phyloP scores from a whole-genome alignment of 2,113 vertebrate species.

The Geothlypis trichas region DNA sequence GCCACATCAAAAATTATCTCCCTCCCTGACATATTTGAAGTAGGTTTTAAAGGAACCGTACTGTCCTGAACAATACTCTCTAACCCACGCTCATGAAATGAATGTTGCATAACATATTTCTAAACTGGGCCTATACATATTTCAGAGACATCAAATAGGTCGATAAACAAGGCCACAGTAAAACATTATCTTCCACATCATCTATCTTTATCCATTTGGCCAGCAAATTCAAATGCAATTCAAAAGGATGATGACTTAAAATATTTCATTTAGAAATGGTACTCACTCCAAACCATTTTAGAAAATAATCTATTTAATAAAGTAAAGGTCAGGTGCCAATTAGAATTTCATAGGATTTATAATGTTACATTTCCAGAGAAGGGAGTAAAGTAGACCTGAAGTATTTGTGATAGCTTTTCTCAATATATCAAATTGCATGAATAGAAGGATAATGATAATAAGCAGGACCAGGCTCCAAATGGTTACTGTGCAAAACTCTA shows the following conservation, averaged over 20 bases:
- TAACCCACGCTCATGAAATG: background rate
- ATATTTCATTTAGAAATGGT: conserved; percentile 1
- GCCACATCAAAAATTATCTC: background rate
- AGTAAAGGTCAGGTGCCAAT: conserved; percentile 25
- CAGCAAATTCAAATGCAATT: background rate
- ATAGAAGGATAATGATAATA: background rate
- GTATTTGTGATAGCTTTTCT: background rate
- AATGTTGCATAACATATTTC: background rate
- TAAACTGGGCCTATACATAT: background rate
- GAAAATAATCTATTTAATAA: conserved; percentile 18
- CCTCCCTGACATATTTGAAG: background rate
- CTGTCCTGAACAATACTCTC: background rate
- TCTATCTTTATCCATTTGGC: background rate
- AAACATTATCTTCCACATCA: background rate
- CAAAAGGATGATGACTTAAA: background rate
- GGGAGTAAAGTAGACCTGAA: background rate
- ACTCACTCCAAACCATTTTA: conserved; percentile 1
- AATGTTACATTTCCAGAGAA: conserved; percentile 13
- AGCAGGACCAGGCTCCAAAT: background rate
- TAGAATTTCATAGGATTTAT: background rate
- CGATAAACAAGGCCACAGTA: background rate
- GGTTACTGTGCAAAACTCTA: background rate
- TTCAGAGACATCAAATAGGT: background rate
- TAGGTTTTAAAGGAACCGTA: background rate
- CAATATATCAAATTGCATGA: background rate